Evolutionary conservation across 2,888 invertebrate species (phyloP).

Genomic region (Lissonota sp.): DNA sequence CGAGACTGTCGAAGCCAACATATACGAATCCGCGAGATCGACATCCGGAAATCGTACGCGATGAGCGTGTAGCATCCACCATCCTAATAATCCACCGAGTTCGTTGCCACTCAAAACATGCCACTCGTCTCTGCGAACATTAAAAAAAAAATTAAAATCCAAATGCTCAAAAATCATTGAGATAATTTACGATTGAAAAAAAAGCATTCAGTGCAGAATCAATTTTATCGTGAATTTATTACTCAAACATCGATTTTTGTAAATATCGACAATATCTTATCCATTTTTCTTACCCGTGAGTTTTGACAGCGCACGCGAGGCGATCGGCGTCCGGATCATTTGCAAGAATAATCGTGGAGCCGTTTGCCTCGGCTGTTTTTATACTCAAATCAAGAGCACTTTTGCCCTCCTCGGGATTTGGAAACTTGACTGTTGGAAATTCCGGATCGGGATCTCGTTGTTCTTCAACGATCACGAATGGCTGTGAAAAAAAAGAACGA

Average conservation of each 20-base stretch:
- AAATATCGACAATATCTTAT: conserved; percentile 13
- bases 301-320: conserved; percentile 94
- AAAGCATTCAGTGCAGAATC: not conserved
- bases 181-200: not conserved
- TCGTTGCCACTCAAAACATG: conserved; percentile 98
- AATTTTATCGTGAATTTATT: not conserved
- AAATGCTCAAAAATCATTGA: not conserved
- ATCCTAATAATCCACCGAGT: conserved; percentile 95
- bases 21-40: conserved; percentile 88
- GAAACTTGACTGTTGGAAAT: conserved; percentile 98
- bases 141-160: conserved; percentile 46
- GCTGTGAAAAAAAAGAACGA: conserved; percentile 79
- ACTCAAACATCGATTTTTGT: not conserved
- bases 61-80: conserved; percentile 93
- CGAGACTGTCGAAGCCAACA: conserved; percentile 97
- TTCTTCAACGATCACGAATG: conserved; percentile 88
- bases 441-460: conserved; percentile 97
- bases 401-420: conserved; percentile 98
- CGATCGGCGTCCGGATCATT: conserved; percentile 99
- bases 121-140: conserved; percentile 88
- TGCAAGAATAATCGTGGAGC: conserved; percentile 92
- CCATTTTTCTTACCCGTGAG: conserved; percentile 84
- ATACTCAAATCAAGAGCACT: conserved; percentile 91
- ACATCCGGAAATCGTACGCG: conserved; percentile 84
- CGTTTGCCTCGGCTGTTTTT: conserved; percentile 89